Base-by-base conservation (phyloP, 2,797 vertebrate species). In the Caiman crocodilus region DNA sequence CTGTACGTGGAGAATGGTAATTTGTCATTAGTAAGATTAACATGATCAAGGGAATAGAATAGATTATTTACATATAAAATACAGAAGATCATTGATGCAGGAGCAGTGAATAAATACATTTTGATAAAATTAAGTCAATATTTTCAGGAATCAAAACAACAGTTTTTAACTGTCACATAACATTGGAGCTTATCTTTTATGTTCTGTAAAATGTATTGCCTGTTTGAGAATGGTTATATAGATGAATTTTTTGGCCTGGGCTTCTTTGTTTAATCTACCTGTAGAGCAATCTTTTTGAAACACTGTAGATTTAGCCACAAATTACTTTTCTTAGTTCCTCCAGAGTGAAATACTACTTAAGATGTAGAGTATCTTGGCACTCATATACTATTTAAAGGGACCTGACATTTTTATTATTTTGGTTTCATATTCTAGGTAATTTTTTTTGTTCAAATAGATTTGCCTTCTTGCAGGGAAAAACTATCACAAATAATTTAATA, bases 21-120 rank as follows among this genome's bases (percentile, higher is more conserved):
- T 98, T 98, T 98, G 98, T 98, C 98, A 98, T 98, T 98, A 98
- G 98, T 96, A 98, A 98, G 98, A 99, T 98, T 98, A 98, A 98
- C 94, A 93, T 97, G 98, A 98, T 98, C 97, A 97, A 97, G 98
- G 98, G 98, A 98, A 97, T 98, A 98, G 97, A 98, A 97, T 97
- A 97, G 97, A 98, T 98, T 98, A 98, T 98, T 98, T 98, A 98
- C 96, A 98, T 98, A 96, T 97, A 98, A 98, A 98, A 98, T 97
- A 97, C 79, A 92, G 94, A 89, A 97, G 97, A 98, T 98, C 97
- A 96, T 96, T 97, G 98, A 98, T 96, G 96, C 96, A 92, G 96
- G 94, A 96, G 93, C 93, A 97, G 96, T 97, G 97, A 98, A 98
- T 97, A 98, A 98, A 98, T 97, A 85, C 79, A 91, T 94, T 97